Conservation (phyloP, 2,888 invertebrate species). For the Oscheius sp. region DNA sequence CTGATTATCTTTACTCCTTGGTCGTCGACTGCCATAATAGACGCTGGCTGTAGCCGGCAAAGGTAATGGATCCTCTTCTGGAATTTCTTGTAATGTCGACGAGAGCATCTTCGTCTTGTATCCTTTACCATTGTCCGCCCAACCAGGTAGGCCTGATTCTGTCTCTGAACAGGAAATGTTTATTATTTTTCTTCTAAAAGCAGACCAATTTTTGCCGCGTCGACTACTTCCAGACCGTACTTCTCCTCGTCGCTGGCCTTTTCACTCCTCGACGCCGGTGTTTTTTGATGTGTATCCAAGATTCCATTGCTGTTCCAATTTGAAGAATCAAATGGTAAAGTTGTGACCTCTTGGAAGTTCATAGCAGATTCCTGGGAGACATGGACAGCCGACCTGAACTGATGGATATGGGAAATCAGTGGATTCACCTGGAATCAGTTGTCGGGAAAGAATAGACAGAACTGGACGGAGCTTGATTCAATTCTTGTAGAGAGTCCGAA, state of each 20-base stretch:
- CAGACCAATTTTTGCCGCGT: slow-evolving; percentile 17
- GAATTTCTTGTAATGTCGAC: slow-evolving; percentile 1
- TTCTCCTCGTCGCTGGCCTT: not conserved
- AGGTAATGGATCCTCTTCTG: slow-evolving; percentile 30
- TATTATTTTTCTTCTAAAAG: not conserved
- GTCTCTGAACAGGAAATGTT: not conserved
- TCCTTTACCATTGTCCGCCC: slow-evolving; percentile 17
- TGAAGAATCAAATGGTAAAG: slow-evolving; percentile 24
- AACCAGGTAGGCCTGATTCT: slow-evolving; percentile 5
- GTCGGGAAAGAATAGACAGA: slow-evolving; percentile 1
- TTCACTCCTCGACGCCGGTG: not conserved
- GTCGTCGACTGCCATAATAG: slow-evolving; percentile 31
- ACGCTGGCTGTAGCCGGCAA: slow-evolving; percentile 26
- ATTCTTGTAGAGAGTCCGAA: slow-evolving; percentile 11
- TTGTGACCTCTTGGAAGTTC: slow-evolving; percentile 14
- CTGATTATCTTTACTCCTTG: slow-evolving; percentile 17
- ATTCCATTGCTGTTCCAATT: slow-evolving; percentile 11
- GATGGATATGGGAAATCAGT: not conserved
- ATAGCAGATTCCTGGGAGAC: not conserved
- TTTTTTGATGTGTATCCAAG: not conserved
- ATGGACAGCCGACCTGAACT: slow-evolving; percentile 10
- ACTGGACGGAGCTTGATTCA: not conserved
- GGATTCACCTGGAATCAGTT: not conserved
- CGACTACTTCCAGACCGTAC: slow-evolving; percentile 26
- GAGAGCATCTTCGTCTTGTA: slow-evolving; percentile 24